These are phyloP conservation scores for Limnephilus lunatus DNA, from an alignment of 2,888 invertebrate genomes.

Conservation along the genomic window DNA sequence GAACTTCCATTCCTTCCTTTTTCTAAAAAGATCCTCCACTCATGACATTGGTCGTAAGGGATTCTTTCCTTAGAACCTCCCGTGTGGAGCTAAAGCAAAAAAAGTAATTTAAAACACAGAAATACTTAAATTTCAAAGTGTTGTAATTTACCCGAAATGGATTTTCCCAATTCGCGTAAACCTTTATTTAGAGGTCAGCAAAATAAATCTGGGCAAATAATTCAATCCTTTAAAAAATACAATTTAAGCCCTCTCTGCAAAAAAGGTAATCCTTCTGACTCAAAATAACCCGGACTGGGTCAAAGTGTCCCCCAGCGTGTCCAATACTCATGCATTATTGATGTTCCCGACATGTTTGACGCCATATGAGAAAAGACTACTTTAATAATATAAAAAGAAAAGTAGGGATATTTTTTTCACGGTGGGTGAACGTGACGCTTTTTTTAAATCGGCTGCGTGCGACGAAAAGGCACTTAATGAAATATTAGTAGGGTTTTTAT, in stretches of 20 bases:
- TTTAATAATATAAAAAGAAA: slow-evolving; percentile 13
- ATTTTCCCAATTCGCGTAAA: neutral
- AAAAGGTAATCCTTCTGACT: neutral
- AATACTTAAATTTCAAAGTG: neutral
- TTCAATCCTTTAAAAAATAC: neutral
- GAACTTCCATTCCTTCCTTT: no score
- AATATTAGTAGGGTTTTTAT: slow-evolving; percentile 22
- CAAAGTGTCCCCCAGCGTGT: slow-evolving; percentile 8
- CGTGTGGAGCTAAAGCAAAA: no score
- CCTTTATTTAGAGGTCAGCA: neutral
- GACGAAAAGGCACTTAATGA: slow-evolving; percentile 23
- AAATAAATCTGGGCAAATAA: neutral
- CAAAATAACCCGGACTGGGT: neutral
- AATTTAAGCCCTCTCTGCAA: neutral
- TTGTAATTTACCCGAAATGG: neutral
- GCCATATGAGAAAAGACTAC: slow-evolving; percentile 10
- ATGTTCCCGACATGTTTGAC: slow-evolving; percentile 21
- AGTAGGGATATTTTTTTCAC: neutral
- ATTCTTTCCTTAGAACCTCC: no score
- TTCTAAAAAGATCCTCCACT: no score
- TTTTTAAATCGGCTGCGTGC: slow-evolving; percentile 8
- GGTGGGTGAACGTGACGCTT: slow-evolving; percentile 9
- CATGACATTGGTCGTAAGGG: no score
- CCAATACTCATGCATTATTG: slow-evolving; percentile 43
- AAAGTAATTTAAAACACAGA: neutral